Evolutionary conservation across 1,140 invertebrate genomes (phyloP).

Genomic region (Thaumatotibia leucotreta): DNA sequence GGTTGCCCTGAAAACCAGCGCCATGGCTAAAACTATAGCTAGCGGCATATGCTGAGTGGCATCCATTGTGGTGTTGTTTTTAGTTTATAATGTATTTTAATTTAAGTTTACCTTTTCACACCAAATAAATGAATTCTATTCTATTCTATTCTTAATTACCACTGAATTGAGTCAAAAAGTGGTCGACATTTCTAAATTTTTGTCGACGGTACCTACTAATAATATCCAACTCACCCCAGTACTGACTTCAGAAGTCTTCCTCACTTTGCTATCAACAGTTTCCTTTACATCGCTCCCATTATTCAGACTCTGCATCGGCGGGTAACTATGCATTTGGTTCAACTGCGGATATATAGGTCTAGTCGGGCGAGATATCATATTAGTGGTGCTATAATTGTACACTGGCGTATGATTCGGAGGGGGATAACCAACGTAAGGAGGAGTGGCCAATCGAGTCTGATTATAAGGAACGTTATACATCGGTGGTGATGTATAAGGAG

Average conservation of each 20-base stretch:
- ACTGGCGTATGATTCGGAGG: slow-evolving; percentile 24
- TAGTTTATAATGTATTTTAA: no score
- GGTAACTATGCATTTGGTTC: slow-evolving; percentile 48
- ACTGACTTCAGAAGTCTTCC: slow-evolving; percentile 56
- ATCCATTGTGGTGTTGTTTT: no score
- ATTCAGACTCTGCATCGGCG: slow-evolving; percentile 23
- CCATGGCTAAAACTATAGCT: no score
- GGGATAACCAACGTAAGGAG: slow-evolving; percentile 44
- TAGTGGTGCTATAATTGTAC: slow-evolving; percentile 64
- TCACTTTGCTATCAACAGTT: slow-evolving; percentile 38
- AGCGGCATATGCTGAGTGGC: no score
- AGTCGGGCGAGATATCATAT: slow-evolving; percentile 56
- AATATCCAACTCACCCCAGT: slow-evolving; percentile 33
- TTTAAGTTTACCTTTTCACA: no score
- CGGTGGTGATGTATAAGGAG: slow-evolving; percentile 37
- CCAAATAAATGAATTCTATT: no score
- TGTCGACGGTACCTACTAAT: no score
- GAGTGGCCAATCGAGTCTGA: slow-evolving; percentile 55
- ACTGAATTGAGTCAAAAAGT: no score
- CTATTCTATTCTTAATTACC: no score
- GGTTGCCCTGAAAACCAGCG: no score
- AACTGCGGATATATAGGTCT: slow-evolving; percentile 55
- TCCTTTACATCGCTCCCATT: slow-evolving; percentile 34
- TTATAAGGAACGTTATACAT: slow-evolving; percentile 47
- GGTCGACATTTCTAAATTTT: no score